These are phyloP conservation scores for Carpatolechia fugitivella DNA, from an alignment of 2,888 invertebrate genomes.

Conservation along the genomic window DNA sequence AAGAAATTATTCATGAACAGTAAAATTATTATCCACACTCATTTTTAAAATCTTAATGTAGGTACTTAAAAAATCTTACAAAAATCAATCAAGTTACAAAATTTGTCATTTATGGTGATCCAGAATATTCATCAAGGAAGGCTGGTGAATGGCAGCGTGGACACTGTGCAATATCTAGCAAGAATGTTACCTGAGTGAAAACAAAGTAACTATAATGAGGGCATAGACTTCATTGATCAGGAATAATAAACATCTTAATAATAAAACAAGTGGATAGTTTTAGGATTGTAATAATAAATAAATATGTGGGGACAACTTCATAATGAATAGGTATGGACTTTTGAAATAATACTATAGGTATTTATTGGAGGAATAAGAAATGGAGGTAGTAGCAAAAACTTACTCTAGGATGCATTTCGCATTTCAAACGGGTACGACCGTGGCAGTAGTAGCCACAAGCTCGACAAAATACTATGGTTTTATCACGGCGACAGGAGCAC, in stretches of 20 bases:
- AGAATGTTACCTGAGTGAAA: constrained; percentile 72
- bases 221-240: no score
- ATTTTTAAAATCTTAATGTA: no score
- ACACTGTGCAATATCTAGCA: constrained; percentile 71
- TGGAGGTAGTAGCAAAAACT: constrained; percentile 26
- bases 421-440: constrained; percentile 65
- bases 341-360: no score
- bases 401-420: constrained; percentile 65
- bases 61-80: no score
- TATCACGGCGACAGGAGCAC: constrained; percentile 62
- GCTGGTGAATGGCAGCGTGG: constrained; percentile 66
- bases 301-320: no score
- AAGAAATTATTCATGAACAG: neutral
- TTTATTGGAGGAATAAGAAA: neutral
- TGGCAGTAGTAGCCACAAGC: constrained; percentile 68
- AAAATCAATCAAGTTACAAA: neutral
- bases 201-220: neutral
- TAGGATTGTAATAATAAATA: no score
- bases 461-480: constrained; percentile 67
- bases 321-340: no score
- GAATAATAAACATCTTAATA: no score
- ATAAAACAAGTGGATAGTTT: no score
- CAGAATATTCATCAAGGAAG: constrained; percentile 56
- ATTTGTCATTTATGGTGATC: neutral
- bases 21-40: no score